These are phyloP conservation scores for Lophura swinhoii DNA, from an alignment of 2,797 vertebrate species.

Conservation along the genomic window DNA sequence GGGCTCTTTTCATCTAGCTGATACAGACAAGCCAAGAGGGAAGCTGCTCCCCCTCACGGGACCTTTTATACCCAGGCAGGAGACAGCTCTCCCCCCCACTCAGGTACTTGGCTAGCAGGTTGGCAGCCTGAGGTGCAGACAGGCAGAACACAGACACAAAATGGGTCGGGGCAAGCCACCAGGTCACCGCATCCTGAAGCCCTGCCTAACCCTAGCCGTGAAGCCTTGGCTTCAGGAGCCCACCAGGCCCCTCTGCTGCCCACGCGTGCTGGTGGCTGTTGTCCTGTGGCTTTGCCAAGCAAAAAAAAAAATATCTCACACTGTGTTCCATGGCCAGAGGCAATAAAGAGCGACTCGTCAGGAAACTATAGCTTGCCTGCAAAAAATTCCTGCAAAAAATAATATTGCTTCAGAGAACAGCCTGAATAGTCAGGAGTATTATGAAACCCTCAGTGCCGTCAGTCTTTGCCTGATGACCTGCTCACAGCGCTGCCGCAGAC, in stretches of 20 bases:
- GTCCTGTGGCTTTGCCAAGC: background rate
- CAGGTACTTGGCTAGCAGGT: background rate
- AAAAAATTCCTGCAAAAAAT: background rate
- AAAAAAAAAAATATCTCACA: background rate
- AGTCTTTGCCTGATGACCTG: background rate
- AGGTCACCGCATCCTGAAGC: background rate
- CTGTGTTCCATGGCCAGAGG: background rate
- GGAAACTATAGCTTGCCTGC: background rate
- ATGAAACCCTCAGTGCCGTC: background rate
- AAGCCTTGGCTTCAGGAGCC: background rate
- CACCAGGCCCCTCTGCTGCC: background rate
- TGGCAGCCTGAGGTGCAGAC: background rate
- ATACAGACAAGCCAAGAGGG: background rate
- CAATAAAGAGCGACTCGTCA: background rate
- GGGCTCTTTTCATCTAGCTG: background rate
- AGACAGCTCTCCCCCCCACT: background rate
- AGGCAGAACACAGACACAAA: background rate
- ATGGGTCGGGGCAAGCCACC: background rate
- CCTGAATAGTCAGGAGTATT: background rate
- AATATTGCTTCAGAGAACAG: background rate
- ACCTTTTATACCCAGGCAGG: background rate
- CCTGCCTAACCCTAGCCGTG: background rate
- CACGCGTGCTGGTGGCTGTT: fast-evolving
- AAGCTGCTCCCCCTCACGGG: background rate
- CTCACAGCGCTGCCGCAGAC: background rate